Base-by-base conservation (phyloP, 1,140 invertebrate genomes). In the Ectropis grisescens region DNA sequence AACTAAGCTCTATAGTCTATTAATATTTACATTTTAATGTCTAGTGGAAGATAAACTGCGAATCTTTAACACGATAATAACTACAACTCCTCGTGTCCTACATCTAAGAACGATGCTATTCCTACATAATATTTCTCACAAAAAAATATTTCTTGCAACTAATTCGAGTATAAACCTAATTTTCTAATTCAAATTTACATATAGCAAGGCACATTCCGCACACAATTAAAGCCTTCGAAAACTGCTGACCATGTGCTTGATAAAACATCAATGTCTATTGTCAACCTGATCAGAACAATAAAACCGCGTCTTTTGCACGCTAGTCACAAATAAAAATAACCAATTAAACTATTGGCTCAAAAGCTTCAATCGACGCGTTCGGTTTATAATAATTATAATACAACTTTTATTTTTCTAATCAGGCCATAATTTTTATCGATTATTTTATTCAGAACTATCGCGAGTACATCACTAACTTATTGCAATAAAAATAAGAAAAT, bases 161-260 rank as follows among this genome's bases (percentile, higher is more conserved):
- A 82, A 82, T 82, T 82, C 79, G 74, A 81, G 76, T 78, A 71
- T 80, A 79, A 70, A 81, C 74, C 74, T 81, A 78, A 71, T 58
- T 69, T 62, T 64, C 65, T 66, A 54, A 59, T 60, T 33, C 41
- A 44, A 60, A 66, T 67, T 38, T 67, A 67, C 67, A 76, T 76
- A 78, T 66, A 70, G 79, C 82, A 83, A 83, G 80, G 82, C 82
- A 83, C 82, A 83, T 82, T 83, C 82, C 82, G 72, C 78, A 81
- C 75, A 75, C 79, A 75, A 74, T 72, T 72, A 75, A 80, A 72
- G 72, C 75, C 65, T 62, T 65, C 54, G 51, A 60, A 65, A 53
- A 67, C 54, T 62, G 68, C 50, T 60, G 72, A 74, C 69, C 64
- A 69, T 72, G 69, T 72, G 67, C 57, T 68, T 68, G 69, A 74